Conservation (phyloP, 1,140 invertebrate genomes). For the Cydia fagiglandana region DNA sequence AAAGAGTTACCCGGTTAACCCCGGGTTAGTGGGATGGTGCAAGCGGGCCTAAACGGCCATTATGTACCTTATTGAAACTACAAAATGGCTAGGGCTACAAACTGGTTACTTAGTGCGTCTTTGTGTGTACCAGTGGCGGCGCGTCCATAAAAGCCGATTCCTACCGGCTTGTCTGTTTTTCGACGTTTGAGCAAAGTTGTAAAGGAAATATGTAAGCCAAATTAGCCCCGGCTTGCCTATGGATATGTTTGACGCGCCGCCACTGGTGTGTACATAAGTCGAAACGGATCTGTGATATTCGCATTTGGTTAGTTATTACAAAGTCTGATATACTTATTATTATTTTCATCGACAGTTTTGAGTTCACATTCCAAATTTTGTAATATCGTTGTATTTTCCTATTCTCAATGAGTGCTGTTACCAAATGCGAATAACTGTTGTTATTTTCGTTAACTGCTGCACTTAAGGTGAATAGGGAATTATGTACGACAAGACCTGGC, state of each 20-base stretch:
- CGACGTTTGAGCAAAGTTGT: no score
- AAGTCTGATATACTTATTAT: constrained; percentile 57
- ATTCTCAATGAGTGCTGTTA: constrained; percentile 73
- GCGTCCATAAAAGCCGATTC: no score
- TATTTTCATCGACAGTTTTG: constrained; percentile 16
- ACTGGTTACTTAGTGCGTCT: not conserved
- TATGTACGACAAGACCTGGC: constrained; percentile 32
- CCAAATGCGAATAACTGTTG: constrained; percentile 76
- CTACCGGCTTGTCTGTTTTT: no score
- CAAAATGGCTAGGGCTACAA: no score
- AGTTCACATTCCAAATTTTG: constrained; percentile 31
- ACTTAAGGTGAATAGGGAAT: constrained; percentile 75
- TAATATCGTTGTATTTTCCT: constrained; percentile 49
- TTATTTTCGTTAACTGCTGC: constrained; percentile 76
- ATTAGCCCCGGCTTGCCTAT: no score
- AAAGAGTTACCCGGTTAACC: no score
- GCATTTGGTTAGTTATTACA: constrained; percentile 70
- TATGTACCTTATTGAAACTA: no score
- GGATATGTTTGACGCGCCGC: no score
- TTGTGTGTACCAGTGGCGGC: no score
- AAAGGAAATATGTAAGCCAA: no score
- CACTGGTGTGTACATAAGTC: constrained; percentile 40
- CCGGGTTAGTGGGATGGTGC: no score
- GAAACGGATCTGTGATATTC: constrained; percentile 75
- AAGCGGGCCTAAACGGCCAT: no score